Conservation (phyloP, 2,113 vertebrate genomes). For the Camelus dromedarius region DNA sequence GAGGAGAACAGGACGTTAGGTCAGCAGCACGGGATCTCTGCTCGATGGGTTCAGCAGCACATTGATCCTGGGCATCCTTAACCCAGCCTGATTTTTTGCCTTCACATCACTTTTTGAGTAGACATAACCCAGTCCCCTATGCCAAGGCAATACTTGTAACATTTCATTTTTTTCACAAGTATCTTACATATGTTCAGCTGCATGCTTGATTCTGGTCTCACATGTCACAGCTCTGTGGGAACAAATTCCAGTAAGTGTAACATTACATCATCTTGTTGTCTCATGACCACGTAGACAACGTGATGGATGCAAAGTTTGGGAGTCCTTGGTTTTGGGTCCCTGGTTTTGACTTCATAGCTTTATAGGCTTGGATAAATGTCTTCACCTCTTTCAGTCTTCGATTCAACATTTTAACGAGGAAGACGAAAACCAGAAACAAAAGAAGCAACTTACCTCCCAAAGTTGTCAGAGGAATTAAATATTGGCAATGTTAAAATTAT, state of each 20-base stretch:
- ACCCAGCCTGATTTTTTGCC: background rate
- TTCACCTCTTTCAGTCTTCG: background rate
- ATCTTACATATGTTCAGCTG: background rate
- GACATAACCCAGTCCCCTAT: background rate
- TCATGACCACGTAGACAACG: too few species aligned
- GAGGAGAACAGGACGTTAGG: background rate
- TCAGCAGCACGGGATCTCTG: background rate
- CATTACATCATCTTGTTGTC: background rate
- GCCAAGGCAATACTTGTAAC: background rate
- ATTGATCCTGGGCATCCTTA: fast-evolving
- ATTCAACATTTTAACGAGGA: slow-evolving; percentile 1
- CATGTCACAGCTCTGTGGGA: background rate
- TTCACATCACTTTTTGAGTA: background rate
- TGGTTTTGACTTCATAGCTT: background rate
- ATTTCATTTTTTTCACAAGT: background rate
- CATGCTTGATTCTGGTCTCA: background rate
- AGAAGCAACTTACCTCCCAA: background rate
- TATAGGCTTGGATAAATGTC: background rate
- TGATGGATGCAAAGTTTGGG: background rate
- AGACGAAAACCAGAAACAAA: background rate
- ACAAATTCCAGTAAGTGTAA: background rate
- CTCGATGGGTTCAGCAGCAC: background rate
- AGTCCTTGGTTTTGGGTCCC: background rate
- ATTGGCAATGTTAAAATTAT: background rate
- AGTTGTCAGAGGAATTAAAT: background rate